Conservation (phyloP, 2,113 vertebrate genomes). For the Pterocles burchelli region DNA sequence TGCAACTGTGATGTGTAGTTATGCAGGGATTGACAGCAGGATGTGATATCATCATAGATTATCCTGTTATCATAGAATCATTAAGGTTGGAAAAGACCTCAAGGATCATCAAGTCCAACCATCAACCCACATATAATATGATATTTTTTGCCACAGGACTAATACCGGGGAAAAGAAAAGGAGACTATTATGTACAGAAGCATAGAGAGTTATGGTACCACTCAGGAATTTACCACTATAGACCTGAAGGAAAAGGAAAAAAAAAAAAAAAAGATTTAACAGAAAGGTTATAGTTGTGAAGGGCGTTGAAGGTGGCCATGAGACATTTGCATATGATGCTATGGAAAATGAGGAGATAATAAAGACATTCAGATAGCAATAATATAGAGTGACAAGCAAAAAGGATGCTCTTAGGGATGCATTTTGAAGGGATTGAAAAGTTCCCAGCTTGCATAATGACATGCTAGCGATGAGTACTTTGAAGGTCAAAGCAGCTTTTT, state of each 20-base stretch:
- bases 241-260: background rate
- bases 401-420: constrained; percentile 16
- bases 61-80: no score
- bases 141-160: background rate
- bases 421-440: constrained; percentile 49
- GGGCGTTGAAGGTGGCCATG: background rate
- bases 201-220: background rate
- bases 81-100: no score
- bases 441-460: constrained; percentile 38
- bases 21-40: background rate
- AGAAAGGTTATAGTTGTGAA: constrained; percentile 38
- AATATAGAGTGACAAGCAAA: constrained; percentile 54
- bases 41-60: background rate
- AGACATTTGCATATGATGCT: constrained; percentile 23
- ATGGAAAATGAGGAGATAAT: constrained; percentile 47
- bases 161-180: background rate
- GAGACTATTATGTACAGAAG: background rate
- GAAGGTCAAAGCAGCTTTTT: constrained; percentile 46
- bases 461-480: constrained; percentile 17
- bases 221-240: background rate
- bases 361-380: constrained; percentile 36
- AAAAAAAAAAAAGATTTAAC: background rate
- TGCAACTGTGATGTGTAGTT: background rate
- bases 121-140: no score
- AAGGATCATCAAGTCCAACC: no score